Evolutionary conservation across 2,888 invertebrate genomes (phyloP).

Genomic region (Smittia aterrima): DNA sequence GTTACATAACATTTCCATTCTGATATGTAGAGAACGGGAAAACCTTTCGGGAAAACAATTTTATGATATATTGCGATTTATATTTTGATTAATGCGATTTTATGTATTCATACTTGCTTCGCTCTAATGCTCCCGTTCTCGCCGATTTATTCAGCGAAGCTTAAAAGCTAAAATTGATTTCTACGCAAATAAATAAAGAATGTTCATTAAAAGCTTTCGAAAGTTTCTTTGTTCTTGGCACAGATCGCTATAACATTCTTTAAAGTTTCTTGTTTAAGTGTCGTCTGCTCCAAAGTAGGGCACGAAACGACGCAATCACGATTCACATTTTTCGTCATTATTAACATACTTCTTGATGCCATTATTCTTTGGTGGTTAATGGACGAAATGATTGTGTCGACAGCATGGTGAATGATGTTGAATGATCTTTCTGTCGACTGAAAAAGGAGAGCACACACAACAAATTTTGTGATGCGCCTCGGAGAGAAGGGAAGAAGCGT

Average conservation of each 20-base stretch:
- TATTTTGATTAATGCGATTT: slow-evolving; percentile 33
- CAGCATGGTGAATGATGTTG: slow-evolving; percentile 30
- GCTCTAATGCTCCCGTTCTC: neutral
- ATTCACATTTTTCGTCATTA: neutral
- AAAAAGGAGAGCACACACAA: neutral
- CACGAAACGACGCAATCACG: neutral
- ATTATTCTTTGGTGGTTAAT: slow-evolving; percentile 34
- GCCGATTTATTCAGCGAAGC: neutral
- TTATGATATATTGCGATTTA: slow-evolving; percentile 38
- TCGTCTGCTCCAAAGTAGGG: neutral
- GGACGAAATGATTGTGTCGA: slow-evolving; percentile 18
- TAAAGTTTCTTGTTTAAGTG: neutral
- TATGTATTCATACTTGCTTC: slow-evolving; percentile 20
- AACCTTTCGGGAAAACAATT: slow-evolving; percentile 27
- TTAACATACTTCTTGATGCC: slow-evolving; percentile 24
- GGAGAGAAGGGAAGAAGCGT: slow-evolving; percentile 14
- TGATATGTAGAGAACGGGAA: neutral
- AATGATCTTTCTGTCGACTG: neutral
- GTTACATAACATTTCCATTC: no score
- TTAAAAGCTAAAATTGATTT: neutral
- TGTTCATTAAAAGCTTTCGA: neutral
- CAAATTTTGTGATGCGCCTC: slow-evolving; percentile 8
- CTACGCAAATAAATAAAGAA: neutral
- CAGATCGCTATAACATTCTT: neutral
- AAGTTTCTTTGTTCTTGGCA: neutral